Evolutionary conservation across 2,888 invertebrate genomes (phyloP), one percentile per base, ranked within the genome.

Genomic region (Trachelus troglodyta): DNA sequence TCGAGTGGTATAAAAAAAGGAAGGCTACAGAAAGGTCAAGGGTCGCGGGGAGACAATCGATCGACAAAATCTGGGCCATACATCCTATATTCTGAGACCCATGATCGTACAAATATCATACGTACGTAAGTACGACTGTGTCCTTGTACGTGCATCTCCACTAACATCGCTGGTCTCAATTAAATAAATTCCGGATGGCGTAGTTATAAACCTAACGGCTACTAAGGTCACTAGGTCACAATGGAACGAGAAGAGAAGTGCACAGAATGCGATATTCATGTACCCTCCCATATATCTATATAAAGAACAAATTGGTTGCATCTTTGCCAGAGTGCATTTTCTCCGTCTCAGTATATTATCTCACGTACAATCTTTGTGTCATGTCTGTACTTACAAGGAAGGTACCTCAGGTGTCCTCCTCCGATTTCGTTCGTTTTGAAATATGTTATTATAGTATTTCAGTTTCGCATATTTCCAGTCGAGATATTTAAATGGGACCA

Each of bases 151-250:
- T 71, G 71, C 71, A 33, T 71, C 71, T 71, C 33, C 9, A 73
- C 69, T 79, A 77, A 76, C 76, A 35, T 69, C 69, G 74, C 30
- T 71, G 15, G 12, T 76, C 69, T 73, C 75, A 69, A 75, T 76
- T 74, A 79, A 76, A 76, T 40, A 79, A 79, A 80, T 80, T 79
- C 73, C 77, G 71, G 69, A 73, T 69, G 76, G 77, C 73, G 33
- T 31, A 74, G 40, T 81, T 75, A 68, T 77, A 77, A 75, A 71
- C 69, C 34, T 56, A 34, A 30, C 34, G 74, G 35, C 74, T 33
- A n/a, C 74, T 74, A 40, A 40, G 74, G 74, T 74, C 74, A 74
- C 33, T 74, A 74, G 74, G 74, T 35, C 37, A 35, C 74, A 34
- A 30, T 34, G 30, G 6, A 74, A 35, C 37, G 74, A 40, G 34